phyloP scores from a whole-genome alignment of 2,888 invertebrate species.

The Meandrusa payeni region DNA sequence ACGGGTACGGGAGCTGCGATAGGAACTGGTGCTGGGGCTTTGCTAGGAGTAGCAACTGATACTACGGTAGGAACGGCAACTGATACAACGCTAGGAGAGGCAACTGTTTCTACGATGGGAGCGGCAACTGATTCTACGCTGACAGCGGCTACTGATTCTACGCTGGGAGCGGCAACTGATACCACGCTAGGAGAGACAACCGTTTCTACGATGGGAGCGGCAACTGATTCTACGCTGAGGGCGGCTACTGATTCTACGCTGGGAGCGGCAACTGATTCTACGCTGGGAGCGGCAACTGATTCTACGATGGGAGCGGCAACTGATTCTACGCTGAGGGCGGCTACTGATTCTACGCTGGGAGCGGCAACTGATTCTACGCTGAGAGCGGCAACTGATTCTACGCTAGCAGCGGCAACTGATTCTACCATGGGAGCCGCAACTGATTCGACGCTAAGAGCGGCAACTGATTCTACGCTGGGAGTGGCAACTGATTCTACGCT shows the following conservation, averaged over 20 bases:
- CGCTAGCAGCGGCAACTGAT: background rate
- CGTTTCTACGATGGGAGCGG: background rate
- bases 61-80: constrained; percentile 2
- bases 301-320: background rate
- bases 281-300: background rate
- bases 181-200: background rate
- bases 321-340: background rate
- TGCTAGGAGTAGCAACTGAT: constrained; percentile 3
- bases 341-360: background rate
- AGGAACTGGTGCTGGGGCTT: constrained; percentile 15
- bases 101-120: background rate
- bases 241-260: background rate
- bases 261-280: background rate
- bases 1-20: constrained; percentile 18
- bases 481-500: no score
- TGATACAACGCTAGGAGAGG: constrained; percentile 2
- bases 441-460: no score
- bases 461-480: no score
- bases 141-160: background rate
- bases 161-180: background rate
- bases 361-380: background rate
- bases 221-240: background rate
- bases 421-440: no score
- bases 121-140: background rate
- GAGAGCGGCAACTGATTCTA: background rate